A percentile compares a stretch with the other conserved stretches of the same genome.
Evolutionary conservation across 2,113 vertebrate genomes (phyloP).

Genomic region (Semnornis frantzii): DNA sequence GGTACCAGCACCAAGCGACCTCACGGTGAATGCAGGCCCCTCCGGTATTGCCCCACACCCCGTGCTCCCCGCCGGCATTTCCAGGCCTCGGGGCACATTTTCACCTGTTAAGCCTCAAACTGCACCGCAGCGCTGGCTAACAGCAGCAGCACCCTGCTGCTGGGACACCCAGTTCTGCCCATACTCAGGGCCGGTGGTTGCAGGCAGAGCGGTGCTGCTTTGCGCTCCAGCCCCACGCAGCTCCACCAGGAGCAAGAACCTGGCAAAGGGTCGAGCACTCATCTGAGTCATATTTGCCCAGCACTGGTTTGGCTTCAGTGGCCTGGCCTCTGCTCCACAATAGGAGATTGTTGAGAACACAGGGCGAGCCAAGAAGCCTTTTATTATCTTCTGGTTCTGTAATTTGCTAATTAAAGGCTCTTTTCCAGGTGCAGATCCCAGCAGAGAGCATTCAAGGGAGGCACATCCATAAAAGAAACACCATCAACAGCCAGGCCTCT

Average conservation of each 20-base stretch:
- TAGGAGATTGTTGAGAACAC: accelerated
- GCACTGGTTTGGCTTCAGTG: not conserved
- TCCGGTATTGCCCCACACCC: accelerated
- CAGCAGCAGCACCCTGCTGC: accelerated
- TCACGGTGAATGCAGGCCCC: not conserved
- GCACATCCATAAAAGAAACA: not conserved
- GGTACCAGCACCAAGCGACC: no score
- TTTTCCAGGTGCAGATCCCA: not conserved
- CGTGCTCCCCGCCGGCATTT: not conserved
- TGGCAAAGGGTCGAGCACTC: accelerated
- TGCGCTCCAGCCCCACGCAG: accelerated
- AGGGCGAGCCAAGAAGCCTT: not conserved
- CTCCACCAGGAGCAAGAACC: not conserved
- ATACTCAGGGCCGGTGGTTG: accelerated
- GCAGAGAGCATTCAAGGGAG: not conserved
- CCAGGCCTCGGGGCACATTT: no score
- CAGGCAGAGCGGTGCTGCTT: accelerated
- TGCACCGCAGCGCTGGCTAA: accelerated
- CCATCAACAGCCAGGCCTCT: accelerated
- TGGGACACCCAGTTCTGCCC: no score
- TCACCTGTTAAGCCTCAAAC: not conserved
- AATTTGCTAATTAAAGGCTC: not conserved
- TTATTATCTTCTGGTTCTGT: accelerated
- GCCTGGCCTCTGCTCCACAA: accelerated
- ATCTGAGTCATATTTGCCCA: accelerated